phyloP scores from a whole-genome alignment of 2,797 vertebrate genomes.

The Hypotaenidia okinawae region DNA sequence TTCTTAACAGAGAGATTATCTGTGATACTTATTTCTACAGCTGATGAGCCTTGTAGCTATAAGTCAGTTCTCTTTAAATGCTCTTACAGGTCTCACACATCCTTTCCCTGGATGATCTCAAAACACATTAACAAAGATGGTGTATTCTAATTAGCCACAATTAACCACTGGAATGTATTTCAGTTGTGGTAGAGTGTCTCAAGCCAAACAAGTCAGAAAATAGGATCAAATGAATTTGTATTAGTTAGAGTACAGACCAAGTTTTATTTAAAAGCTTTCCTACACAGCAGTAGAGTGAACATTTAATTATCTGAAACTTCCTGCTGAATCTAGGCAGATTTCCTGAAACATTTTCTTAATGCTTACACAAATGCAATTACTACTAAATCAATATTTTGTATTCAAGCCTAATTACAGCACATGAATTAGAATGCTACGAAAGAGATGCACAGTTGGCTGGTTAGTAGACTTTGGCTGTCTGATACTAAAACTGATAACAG shows the following conservation, averaged over 20 bases:
- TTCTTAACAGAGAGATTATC: neutral
- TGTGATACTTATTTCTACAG: neutral
- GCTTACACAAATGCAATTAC: constrained; percentile 56
- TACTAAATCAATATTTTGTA: constrained; percentile 61
- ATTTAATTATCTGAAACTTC: constrained; percentile 43
- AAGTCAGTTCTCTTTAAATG: neutral
- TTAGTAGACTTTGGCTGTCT: constrained; percentile 37
- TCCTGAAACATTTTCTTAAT: constrained; percentile 50
- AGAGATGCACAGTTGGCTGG: constrained; percentile 21
- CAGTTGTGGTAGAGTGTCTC: neutral
- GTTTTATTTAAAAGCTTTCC: constrained; percentile 27
- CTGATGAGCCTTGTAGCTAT: neutral
- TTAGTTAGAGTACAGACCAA: neutral
- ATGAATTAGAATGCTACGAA: constrained; percentile 38
- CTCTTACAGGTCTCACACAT: neutral
- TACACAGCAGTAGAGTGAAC: constrained; percentile 1
- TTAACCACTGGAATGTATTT: neutral
- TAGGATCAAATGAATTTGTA: neutral
- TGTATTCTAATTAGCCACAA: neutral
- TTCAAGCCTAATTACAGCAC: constrained; percentile 58
- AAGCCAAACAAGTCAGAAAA: neutral
- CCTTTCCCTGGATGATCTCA: neutral
- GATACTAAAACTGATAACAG: neutral
- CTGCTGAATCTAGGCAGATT: constrained; percentile 40
- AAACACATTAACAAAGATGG: neutral